Conservation (phyloP, 2,797 vertebrate genomes). For the Scyliorhinus canicula region DNA sequence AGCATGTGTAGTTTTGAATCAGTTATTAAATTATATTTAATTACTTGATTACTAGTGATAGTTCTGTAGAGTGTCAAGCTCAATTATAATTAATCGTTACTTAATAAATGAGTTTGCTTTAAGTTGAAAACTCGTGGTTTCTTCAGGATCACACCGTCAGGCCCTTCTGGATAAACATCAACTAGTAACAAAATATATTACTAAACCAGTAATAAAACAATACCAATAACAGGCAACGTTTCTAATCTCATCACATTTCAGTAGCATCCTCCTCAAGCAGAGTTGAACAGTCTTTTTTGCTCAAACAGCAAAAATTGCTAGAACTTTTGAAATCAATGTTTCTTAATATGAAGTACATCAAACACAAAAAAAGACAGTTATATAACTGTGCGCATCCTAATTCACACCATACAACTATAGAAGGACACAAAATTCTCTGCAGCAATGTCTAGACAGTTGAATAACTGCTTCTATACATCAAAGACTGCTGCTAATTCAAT, state of each 20-base stretch:
- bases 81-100: no score
- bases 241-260: not conserved
- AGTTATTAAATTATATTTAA: no score
- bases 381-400: not conserved
- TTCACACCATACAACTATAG: not conserved
- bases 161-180: no score
- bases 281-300: not conserved
- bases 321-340: constrained; percentile 5
- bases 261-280: not conserved
- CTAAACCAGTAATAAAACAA: no score
- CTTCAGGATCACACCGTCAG: no score
- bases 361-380: not conserved
- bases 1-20: no score
- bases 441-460: not conserved
- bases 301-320: not conserved
- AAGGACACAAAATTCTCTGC: not conserved
- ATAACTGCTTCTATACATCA: constrained; percentile 7
- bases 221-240: no score
- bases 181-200: no score
- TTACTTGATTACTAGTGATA: no score
- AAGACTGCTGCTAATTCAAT: not conserved
- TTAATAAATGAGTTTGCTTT: no score
- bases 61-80: no score
- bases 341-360: not conserved
- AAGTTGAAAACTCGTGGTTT: no score